Evolutionary conservation across 2,797 vertebrate genomes (phyloP).

Genomic region (Babyrousa celebensis): DNA sequence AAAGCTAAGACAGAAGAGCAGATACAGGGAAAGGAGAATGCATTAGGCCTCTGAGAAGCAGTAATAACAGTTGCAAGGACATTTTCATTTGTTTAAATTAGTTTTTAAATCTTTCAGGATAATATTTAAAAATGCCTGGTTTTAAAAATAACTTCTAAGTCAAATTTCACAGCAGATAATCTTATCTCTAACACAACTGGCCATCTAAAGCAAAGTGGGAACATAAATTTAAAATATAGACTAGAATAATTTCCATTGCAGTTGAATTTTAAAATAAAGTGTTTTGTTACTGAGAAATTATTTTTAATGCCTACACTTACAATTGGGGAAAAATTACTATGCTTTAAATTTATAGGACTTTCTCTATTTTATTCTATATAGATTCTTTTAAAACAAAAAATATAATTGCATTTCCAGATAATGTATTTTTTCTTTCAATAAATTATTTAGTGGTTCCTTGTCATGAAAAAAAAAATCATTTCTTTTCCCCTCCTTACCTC

Average conservation of each 20-base stretch:
- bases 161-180: conserved; percentile 26
- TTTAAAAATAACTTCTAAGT: conserved; percentile 63
- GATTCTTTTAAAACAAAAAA: conserved; percentile 29
- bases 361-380: not conserved
- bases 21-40: not conserved
- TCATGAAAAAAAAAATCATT: conserved; percentile 7
- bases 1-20: not conserved
- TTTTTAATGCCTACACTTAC: not conserved
- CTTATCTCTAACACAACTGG: conserved; percentile 2
- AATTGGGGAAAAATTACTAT: not conserved
- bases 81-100: conserved; percentile 70
- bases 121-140: not conserved
- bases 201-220: conserved; percentile 16
- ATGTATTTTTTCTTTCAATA: not conserved
- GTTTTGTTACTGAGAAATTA: not conserved
- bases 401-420: not conserved
- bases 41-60: not conserved
- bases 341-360: conserved; percentile 18
- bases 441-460: not conserved
- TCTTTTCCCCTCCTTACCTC: not conserved
- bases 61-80: conserved; percentile 44
- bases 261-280: not conserved
- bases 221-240: conserved; percentile 59
- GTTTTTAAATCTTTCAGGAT: not conserved
- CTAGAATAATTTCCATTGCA: not conserved